Conservation (phyloP, 2,888 invertebrate genomes). For the Eupithecia subfuscata region DNA sequence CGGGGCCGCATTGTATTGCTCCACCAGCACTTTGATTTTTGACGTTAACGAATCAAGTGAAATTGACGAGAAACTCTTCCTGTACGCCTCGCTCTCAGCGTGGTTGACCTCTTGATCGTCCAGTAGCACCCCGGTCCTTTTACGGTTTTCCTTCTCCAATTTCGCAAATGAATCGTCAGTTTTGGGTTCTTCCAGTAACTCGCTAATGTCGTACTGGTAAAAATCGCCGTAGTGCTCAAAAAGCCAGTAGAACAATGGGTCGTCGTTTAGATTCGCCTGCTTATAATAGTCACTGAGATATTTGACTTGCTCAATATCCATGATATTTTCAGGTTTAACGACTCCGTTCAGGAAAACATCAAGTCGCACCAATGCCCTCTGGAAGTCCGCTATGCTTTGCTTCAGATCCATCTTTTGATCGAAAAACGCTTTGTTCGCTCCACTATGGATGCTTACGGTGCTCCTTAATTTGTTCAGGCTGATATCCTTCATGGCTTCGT, state of each 20-base stretch:
- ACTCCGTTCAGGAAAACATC: constrained; percentile 60
- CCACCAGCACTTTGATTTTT: constrained; percentile 45
- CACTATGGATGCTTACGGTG: constrained; percentile 16
- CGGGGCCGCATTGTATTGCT: constrained; percentile 30
- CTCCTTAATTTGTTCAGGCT: constrained; percentile 69
- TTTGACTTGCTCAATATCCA: constrained; percentile 43
- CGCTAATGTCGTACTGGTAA: constrained; percentile 34
- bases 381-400: constrained; percentile 47
- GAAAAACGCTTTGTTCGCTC: constrained; percentile 47
- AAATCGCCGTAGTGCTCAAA: constrained; percentile 53
- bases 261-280: constrained; percentile 25
- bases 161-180: constrained; percentile 38
- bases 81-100: constrained; percentile 21
- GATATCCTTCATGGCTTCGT: constrained; percentile 72
- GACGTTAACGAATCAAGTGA: constrained; percentile 47
- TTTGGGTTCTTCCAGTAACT: constrained; percentile 43
- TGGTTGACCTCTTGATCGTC: constrained; percentile 50
- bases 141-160: constrained; percentile 47
- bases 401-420: constrained; percentile 54
- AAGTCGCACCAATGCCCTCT: constrained; percentile 51
- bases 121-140: constrained; percentile 51
- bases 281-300: constrained; percentile 49
- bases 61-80: constrained; percentile 48
- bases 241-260: constrained; percentile 62
- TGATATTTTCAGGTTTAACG: constrained; percentile 46